Evolutionary conservation across 2,888 invertebrate genomes (phyloP), one percentile per base, ranked within the genome.

Genomic region (Drosophila niveifrons): DNA sequence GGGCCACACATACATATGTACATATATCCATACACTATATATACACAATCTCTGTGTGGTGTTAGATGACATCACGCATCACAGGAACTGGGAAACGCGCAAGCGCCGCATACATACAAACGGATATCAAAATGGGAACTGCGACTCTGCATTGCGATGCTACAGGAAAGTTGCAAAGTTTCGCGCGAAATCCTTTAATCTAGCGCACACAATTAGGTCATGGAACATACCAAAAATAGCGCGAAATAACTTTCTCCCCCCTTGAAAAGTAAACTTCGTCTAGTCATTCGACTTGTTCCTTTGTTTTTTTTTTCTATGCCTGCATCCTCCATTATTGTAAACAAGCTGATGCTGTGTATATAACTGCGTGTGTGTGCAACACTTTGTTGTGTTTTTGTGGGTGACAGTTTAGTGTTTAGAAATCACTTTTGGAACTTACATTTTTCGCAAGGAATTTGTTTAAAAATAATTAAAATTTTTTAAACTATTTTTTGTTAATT

Each of bases 51-150:
- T 23, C 0, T 44, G 65, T 44, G 65, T 58, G 72, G 53, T 50
- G 61, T 55, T 76, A 81, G 80, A 83, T 91, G 91, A 91, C 90
- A 90, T 90, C 90, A 90, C 81, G 15, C 65, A 15, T 9, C 43
- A 59, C 55, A 46, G 59, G 55, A 56, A 56, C 58, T 48, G 63
- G 63, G 65, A 50, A 63, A 65, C 70, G 65, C 71, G 68, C 76
- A 66, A 53, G 67, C 69, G 66, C 68, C 70, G 78, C 72, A 78
- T 86, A 84, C 83, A 82, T 75, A 83, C 80, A 69, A 72, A 82
- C 80, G 80, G 75, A 78, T 71, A 31, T 43, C 10, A 15, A 18
- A 31, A 47, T 48, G 46, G 68, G 47, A 62, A 72, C 55, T 59
- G 77, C 71, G 76, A 71, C 78, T 68, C 70, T 71, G 23, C 23